Percentiles rank a stretch among this genome's conserved stretches.
phyloP scores from a whole-genome alignment of 1,140 invertebrate genomes.

The Drosophila sucinea region DNA sequence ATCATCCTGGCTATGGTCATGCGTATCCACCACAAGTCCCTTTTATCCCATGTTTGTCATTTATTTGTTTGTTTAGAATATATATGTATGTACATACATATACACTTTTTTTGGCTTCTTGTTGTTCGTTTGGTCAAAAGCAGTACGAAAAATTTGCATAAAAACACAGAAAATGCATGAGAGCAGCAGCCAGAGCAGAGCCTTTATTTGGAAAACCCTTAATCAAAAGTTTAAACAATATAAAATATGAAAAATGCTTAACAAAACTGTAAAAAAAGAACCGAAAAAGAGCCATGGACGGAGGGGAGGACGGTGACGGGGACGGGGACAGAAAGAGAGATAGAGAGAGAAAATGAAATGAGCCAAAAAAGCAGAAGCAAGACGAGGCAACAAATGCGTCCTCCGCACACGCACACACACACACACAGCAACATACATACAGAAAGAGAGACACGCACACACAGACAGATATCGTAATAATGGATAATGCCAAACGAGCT shows the following conservation, averaged over 20 bases:
- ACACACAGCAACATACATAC: conserved; percentile 9
- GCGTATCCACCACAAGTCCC: conserved; percentile 60
- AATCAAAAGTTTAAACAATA: conserved; percentile 78
- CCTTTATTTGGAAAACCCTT: conserved; percentile 58
- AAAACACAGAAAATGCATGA: conserved; percentile 42
- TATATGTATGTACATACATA: not conserved
- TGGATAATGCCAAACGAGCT: conserved; percentile 49
- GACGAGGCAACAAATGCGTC: conserved; percentile 3
- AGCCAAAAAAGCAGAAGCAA: conserved; percentile 3
- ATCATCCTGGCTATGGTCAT: conserved; percentile 35
- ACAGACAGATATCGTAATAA: conserved; percentile 63
- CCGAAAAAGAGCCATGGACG: conserved; percentile 32
- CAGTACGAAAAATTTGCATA: conserved; percentile 61
- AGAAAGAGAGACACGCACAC: conserved; percentile 13
- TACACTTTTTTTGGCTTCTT: conserved; percentile 27
- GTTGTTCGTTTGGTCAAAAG: conserved; percentile 55
- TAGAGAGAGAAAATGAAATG: not conserved
- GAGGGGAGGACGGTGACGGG: too few species aligned
- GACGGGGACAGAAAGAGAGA: not conserved
- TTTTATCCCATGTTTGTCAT: conserved; percentile 75
- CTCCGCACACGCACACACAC: conserved; percentile 12
- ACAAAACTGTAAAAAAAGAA: conserved; percentile 37
- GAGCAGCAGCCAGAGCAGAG: conserved; percentile 17
- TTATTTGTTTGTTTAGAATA: conserved; percentile 66
- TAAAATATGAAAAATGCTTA: conserved; percentile 66